Conservation (phyloP, 2,888 invertebrate genomes). For the Eurytoma californica region DNA sequence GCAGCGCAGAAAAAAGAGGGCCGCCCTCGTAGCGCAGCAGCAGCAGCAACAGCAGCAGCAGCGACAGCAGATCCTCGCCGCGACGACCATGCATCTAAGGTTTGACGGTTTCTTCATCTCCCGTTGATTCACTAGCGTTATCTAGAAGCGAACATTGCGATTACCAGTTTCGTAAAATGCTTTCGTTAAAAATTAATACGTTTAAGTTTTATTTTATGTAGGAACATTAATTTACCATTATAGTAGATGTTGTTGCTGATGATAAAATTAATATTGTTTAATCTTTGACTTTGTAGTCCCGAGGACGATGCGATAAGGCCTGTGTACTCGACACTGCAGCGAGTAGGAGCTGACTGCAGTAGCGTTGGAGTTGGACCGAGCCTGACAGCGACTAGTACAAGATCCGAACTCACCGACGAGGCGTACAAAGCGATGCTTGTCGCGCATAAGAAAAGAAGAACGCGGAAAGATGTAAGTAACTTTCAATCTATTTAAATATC, state of each 20-base stretch:
- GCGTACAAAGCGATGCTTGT: slow-evolving; percentile 82
- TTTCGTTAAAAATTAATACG: too few relatives aligned
- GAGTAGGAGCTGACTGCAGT: slow-evolving; percentile 59
- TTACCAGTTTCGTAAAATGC: too few relatives aligned
- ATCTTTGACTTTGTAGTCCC: slow-evolving; percentile 27
- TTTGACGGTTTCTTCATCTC: slow-evolving; percentile 1
- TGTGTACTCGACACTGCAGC: slow-evolving; percentile 72
- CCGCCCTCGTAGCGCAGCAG: slow-evolving; percentile 33
- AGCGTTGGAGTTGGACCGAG: slow-evolving; percentile 64
- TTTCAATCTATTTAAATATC: not conserved
- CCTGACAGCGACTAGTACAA: slow-evolving; percentile 68
- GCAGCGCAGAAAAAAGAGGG: slow-evolving; percentile 45
- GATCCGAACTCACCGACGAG: slow-evolving; percentile 79
- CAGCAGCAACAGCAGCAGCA: slow-evolving; percentile 41
- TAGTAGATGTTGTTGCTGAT: not conserved
- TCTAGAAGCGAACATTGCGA: too few relatives aligned
- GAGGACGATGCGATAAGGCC: slow-evolving; percentile 70
- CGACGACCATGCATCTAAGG: slow-evolving; percentile 46
- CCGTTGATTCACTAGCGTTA: too few relatives aligned
- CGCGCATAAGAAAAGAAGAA: slow-evolving; percentile 83
- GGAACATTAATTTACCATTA: not conserved
- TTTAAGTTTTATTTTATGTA: too few relatives aligned
- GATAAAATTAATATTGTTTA: not conserved
- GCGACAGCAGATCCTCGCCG: slow-evolving; percentile 13
- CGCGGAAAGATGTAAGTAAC: slow-evolving; percentile 81